These are phyloP conservation scores for Spodoptera littoralis DNA, from an alignment of 2,888 invertebrate genomes.

Conservation along the genomic window DNA sequence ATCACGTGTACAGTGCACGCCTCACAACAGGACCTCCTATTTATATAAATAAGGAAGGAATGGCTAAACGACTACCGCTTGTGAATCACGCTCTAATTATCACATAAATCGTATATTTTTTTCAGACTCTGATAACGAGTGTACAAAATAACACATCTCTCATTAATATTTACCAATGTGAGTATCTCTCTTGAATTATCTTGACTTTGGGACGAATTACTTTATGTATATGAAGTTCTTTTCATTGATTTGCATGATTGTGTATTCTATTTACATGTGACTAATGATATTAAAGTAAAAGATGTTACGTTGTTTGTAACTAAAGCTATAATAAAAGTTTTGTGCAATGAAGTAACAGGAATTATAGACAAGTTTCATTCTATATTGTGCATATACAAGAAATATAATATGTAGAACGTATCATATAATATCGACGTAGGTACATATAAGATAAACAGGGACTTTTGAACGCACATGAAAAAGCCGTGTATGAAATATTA, in stretches of 20 bases:
- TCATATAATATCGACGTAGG: slow-evolving; percentile 45
- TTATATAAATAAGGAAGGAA: slow-evolving; percentile 48
- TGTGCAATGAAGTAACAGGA: too few relatives aligned
- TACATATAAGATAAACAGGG: slow-evolving; percentile 71
- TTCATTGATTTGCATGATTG: too few relatives aligned
- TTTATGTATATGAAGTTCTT: too few relatives aligned
- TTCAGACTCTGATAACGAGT: slow-evolving; percentile 12
- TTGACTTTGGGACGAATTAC: too few relatives aligned
- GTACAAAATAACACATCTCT: background rate
- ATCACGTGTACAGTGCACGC: slow-evolving; percentile 59
- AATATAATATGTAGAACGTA: slow-evolving; percentile 5
- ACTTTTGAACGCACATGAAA: slow-evolving; percentile 69
- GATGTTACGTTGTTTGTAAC: too few relatives aligned
- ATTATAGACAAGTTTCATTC: too few relatives aligned
- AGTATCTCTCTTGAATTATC: too few relatives aligned
- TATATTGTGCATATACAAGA: too few relatives aligned
- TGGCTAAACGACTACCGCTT: slow-evolving; percentile 23
- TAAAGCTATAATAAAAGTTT: too few relatives aligned
- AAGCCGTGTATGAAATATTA: slow-evolving; percentile 73
- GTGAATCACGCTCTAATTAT: slow-evolving; percentile 26
- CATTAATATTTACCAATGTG: too few relatives aligned
- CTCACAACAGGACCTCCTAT: slow-evolving; percentile 33
- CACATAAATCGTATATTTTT: slow-evolving; percentile 20
- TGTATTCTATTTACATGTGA: too few relatives aligned
- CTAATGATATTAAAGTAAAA: too few relatives aligned